Evolutionary conservation across 2,888 invertebrate genomes (phyloP), one percentile per base, ranked within the genome.

Genomic region (Ophioninae sp.): DNA sequence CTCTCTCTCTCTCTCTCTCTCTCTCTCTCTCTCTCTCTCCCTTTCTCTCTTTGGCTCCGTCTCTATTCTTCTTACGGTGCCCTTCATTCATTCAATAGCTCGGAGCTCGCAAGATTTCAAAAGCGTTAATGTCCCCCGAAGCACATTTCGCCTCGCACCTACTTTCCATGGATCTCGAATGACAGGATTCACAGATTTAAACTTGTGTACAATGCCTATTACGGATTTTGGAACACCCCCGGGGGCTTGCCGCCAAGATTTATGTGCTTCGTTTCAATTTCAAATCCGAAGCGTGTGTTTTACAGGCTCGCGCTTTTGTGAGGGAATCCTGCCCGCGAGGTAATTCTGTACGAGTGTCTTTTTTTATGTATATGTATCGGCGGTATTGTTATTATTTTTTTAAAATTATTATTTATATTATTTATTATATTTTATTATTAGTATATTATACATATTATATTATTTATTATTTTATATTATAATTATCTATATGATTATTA

Each of bases 101-200:
- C 56, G n/a, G n/a, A 44, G 13, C 65, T 44, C 41, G 71, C 71
- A 56, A 37, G 72, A 75, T 84, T 84, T 84, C 84, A 68, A 79
- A 81, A 79, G 81, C 84, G 69, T 81, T 78, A 74, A 83, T 69
- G 68, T 61, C 13, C 56, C 82, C 72, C 37, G 30, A 68, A 79
- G 78, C 67, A 58, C 59, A 13, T 65, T 59, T 73, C 68, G 41
- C 64, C 64, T 17, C 56, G 65, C 61, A 69, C 56, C 79, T 37
- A 74, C 74, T 81, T 78, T 83, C 77, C 30, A 30, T 30, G 51
- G 69, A 81, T 75, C 61, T 77, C 20, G 76, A 73, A 67, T 79
- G 72, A 82, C 79, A n/a, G 76, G 61, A 58, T 64, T 37, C 20
- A 72, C 58, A 17, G 20, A 17, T 56, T 79, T 69, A 37, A 72